Evolutionary conservation across 2,113 vertebrate genomes (phyloP).

Genomic region (Chrysochloris asiatica): DNA sequence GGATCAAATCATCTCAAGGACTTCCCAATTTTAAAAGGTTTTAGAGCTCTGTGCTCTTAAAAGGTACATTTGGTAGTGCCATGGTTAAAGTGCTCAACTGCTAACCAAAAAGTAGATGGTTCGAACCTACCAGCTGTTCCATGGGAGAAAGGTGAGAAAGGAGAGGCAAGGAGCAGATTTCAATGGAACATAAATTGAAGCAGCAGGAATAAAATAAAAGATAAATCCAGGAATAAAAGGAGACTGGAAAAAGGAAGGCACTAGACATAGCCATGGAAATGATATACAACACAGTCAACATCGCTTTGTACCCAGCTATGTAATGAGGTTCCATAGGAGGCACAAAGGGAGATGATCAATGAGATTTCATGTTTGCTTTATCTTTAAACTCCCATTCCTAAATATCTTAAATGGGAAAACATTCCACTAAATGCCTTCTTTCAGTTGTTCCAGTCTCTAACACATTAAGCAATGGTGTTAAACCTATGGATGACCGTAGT

Average conservation of each 20-base stretch:
- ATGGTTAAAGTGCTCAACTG: too few species aligned
- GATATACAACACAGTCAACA: neutral
- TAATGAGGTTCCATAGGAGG: neutral
- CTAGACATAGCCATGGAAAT: neutral
- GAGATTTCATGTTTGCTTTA: neutral
- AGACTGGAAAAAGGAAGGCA: neutral
- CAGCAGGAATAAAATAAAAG: neutral
- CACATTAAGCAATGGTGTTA: neutral
- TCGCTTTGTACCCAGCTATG: neutral
- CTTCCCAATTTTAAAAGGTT: too few species aligned
- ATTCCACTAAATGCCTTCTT: constrained; percentile 4
- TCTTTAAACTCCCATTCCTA: neutral
- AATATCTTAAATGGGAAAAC: neutral
- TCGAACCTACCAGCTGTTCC: neutral
- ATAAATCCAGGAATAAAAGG: neutral
- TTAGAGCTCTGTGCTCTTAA: too few species aligned
- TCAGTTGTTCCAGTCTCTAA: neutral
- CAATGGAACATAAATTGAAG: neutral
- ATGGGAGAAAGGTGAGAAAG: neutral
- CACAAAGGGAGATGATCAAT: neutral
- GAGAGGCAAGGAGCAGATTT: neutral
- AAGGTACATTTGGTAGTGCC: too few species aligned
- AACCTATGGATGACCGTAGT: neutral
- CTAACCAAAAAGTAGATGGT: neutral
- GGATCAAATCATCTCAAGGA: too few species aligned